Conservation (phyloP, 2,888 invertebrate genomes). For the Hololepta plana region DNA sequence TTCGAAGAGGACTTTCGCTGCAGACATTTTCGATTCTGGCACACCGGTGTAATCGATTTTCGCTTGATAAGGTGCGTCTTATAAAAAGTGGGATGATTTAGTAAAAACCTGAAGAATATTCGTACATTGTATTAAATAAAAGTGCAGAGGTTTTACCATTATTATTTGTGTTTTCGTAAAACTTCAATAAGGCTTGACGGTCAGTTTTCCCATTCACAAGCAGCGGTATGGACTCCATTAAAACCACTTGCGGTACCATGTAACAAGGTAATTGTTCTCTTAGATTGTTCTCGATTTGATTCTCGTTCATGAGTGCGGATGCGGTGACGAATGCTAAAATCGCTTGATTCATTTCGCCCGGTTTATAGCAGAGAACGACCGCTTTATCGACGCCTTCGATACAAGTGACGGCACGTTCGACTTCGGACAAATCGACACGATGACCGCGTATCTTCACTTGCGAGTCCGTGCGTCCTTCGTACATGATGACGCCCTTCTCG, state of each 20-base stretch:
- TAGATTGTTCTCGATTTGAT: constrained; percentile 45
- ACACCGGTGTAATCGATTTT: constrained; percentile 50
- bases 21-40: constrained; percentile 33
- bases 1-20: constrained; percentile 50
- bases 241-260: constrained; percentile 63
- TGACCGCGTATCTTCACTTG: constrained; percentile 73
- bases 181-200: constrained; percentile 54
- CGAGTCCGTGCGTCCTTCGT: constrained; percentile 70
- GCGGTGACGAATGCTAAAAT: constrained; percentile 45
- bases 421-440: constrained; percentile 67
- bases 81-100: too few species aligned
- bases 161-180: constrained; percentile 54
- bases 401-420: constrained; percentile 52
- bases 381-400: constrained; percentile 53
- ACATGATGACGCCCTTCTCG: constrained; percentile 44
- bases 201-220: constrained; percentile 79
- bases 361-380: constrained; percentile 61
- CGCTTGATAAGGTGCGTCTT: constrained; percentile 35
- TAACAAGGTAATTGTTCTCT: constrained; percentile 49
- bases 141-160: too few species aligned
- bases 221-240: constrained; percentile 57
- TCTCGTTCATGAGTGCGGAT: constrained; percentile 27
- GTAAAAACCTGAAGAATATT: too few species aligned
- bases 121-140: too few species aligned
- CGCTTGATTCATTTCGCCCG: constrained; percentile 53